phyloP scores from a whole-genome alignment of 2,888 invertebrate species.

The Incurvaria masculella region DNA sequence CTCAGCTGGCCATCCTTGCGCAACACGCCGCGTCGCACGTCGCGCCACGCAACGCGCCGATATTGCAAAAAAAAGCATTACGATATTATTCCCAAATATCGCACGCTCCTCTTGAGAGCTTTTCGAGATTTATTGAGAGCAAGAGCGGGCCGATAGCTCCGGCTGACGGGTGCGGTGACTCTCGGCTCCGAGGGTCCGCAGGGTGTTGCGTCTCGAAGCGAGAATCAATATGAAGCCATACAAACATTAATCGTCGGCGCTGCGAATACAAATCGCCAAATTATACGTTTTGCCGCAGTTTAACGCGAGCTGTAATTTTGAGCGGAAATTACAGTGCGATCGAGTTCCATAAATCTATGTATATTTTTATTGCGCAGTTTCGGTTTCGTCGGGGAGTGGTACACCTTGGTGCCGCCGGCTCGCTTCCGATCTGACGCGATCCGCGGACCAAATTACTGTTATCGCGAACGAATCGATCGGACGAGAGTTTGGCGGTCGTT shows the following conservation, averaged over 20 bases:
- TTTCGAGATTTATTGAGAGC: slow-evolving; percentile 39
- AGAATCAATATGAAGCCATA: slow-evolving; percentile 22
- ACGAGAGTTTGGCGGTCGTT: too few relatives aligned
- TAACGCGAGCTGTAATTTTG: slow-evolving; percentile 44
- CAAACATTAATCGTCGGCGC: slow-evolving; percentile 29
- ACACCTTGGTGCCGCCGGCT: too few relatives aligned
- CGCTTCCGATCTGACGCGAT: too few relatives aligned
- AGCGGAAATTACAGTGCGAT: slow-evolving; percentile 40
- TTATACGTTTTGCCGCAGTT: slow-evolving; percentile 30
- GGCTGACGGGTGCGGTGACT: background rate
- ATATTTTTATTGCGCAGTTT: background rate
- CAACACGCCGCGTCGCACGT: slow-evolving; percentile 27
- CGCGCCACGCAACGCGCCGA: background rate
- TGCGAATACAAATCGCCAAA: slow-evolving; percentile 45
- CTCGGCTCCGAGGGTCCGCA: background rate
- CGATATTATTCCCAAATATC: slow-evolving; percentile 33
- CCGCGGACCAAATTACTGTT: too few relatives aligned
- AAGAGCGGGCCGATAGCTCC: background rate
- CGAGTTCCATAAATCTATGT: background rate
- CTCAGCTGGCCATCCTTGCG: slow-evolving; percentile 35
- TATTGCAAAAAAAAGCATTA: slow-evolving; percentile 34
- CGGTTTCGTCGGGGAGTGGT: background rate
- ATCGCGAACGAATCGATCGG: too few relatives aligned
- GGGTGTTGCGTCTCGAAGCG: slow-evolving; percentile 39
- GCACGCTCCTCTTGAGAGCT: slow-evolving; percentile 42